These are phyloP conservation scores for Yasuhikotakia modesta DNA, from an alignment of 2,797 vertebrate genomes.

Conservation along the genomic window DNA sequence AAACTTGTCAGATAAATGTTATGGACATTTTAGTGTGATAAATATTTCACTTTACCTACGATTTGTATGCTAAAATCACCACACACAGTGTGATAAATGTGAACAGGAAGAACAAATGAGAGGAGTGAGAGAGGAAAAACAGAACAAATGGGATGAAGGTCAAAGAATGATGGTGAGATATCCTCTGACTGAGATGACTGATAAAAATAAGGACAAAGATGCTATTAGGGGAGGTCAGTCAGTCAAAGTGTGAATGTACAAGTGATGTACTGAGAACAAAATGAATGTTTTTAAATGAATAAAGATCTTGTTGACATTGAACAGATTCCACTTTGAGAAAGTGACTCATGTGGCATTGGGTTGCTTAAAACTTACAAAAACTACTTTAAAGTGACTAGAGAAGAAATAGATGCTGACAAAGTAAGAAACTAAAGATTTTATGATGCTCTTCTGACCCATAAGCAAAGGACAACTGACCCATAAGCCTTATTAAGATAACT, in stretches of 20 bases:
- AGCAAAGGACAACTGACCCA: conserved; percentile 53
- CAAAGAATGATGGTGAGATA: conserved; percentile 34
- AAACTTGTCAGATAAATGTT: conserved; percentile 13
- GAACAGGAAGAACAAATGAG: conserved; percentile 34
- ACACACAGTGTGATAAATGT: conserved; percentile 1
- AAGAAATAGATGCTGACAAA: too few species aligned
- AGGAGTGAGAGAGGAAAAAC: conserved; percentile 47
- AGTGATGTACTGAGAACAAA: conserved; percentile 14
- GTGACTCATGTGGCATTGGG: too few species aligned
- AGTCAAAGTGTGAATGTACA: conserved; percentile 9
- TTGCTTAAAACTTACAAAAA: too few species aligned
- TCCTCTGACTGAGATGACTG: conserved; percentile 10
- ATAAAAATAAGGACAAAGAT: conserved; percentile 4
- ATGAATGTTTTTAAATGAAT: background rate
- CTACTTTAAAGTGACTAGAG: too few species aligned
- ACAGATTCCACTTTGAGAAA: background rate
- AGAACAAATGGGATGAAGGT: conserved; percentile 22
- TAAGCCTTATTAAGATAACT: conserved; percentile 52
- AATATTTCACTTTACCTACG: background rate
- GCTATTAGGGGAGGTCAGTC: conserved; percentile 12
- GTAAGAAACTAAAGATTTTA: too few species aligned
- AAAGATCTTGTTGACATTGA: conserved; percentile 12
- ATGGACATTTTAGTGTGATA: background rate
- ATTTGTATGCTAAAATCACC: conserved; percentile 11
- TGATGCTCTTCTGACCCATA: too few species aligned